phyloP scores from a whole-genome alignment of 1,140 invertebrate genomes.

The Habropoda laboriosa region DNA sequence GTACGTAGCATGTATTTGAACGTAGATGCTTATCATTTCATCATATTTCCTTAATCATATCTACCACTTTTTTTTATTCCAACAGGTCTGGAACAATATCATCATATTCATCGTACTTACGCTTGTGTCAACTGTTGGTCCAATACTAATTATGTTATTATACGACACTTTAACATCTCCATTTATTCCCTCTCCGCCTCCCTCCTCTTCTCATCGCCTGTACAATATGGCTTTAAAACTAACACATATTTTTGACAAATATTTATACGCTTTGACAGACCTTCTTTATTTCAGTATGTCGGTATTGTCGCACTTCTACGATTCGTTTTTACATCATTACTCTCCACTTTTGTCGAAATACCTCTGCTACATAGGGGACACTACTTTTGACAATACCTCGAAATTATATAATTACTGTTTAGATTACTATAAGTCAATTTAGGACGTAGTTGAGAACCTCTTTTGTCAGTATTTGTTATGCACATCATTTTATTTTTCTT shows the following conservation, averaged over 20 bases:
- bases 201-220: background rate
- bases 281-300: background rate
- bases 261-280: background rate
- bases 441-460: background rate
- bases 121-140: background rate
- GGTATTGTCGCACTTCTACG: background rate
- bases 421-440: conserved; percentile 25
- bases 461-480: conserved; percentile 8
- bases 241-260: background rate
- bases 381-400: background rate
- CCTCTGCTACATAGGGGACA: background rate
- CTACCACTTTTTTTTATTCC: conserved; percentile 72
- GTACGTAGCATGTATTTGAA: background rate
- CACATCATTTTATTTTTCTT: conserved; percentile 3
- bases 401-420: conserved; percentile 3
- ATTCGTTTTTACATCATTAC: background rate
- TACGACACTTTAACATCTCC: background rate
- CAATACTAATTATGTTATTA: conserved; percentile 8
- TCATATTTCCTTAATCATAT: conserved; percentile 67
- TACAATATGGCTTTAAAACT: background rate
- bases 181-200: too few relatives aligned
- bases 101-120: conserved; percentile 53
- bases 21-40: conserved; percentile 28
- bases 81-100: conserved; percentile 80
- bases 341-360: background rate